Percentiles rank a stretch among this genome's conserved stretches.
These are phyloP conservation scores for Cossypha dichroa DNA, from an alignment of 2,797 vertebrate species.

Conservation along the genomic window DNA sequence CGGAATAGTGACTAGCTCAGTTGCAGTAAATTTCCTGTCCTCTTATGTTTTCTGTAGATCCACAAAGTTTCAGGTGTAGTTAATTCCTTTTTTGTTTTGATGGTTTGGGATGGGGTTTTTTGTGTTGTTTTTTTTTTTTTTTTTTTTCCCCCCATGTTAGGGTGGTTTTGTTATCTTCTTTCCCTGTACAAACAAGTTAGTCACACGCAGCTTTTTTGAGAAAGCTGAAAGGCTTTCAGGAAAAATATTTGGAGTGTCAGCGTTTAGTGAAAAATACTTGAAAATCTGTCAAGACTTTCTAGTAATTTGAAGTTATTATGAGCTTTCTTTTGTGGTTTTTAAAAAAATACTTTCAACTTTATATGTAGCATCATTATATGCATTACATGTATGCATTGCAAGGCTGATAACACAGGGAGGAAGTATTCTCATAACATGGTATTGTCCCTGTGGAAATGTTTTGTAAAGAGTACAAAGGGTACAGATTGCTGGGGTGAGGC, in stretches of 20 bases:
- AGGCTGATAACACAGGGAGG: not conserved
- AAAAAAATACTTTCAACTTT: fast-evolving
- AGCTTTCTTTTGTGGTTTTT: not conserved
- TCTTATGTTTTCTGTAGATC: not conserved
- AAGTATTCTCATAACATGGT: not conserved
- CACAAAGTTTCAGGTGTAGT: not conserved
- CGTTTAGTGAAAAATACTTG: not conserved
- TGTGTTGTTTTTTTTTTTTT: not conserved
- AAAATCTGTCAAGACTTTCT: not conserved
- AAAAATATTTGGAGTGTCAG: not conserved
- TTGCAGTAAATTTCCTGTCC: not conserved
- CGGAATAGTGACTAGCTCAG: not conserved
- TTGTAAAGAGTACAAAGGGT: not conserved
- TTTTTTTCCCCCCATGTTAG: not conserved
- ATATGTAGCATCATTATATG: fast-evolving
- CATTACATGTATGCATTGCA: fast-evolving
- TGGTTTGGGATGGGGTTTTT: fast-evolving
- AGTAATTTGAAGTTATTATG: fast-evolving
- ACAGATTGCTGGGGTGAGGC: not conserved
- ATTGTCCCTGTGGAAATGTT: not conserved
- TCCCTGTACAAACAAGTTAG: fast-evolving
- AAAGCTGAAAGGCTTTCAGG: not conserved
- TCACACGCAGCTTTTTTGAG: not conserved
- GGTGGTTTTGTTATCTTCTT: not conserved
- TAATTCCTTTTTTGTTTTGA: not conserved